phyloP scores from a whole-genome alignment of 2,888 invertebrate genomes.

The Netelia inedita region DNA sequence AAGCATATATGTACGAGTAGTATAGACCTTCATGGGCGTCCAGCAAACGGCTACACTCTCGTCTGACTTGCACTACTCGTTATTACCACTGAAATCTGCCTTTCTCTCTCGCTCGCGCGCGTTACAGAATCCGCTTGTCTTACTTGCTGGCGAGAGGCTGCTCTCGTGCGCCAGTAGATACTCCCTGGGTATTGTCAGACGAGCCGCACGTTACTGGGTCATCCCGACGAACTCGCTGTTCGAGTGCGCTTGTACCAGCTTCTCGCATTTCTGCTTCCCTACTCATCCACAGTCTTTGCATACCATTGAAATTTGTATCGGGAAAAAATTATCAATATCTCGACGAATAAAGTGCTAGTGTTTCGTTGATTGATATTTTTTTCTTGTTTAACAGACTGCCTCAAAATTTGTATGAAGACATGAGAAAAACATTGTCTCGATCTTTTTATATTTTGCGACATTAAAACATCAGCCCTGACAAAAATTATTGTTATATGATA shows the following conservation, averaged over 20 bases:
- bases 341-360: too few relatives aligned
- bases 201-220: constrained; percentile 60
- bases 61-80: constrained; percentile 44
- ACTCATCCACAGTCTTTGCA: background rate
- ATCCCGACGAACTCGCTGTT: constrained; percentile 20
- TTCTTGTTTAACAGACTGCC: too few relatives aligned
- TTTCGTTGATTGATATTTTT: too few relatives aligned
- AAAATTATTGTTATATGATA: too few relatives aligned
- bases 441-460: too few relatives aligned
- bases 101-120: constrained; percentile 16
- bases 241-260: background rate
- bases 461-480: too few relatives aligned
- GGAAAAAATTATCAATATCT: background rate
- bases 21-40: background rate
- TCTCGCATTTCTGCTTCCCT: background rate
- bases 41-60: constrained; percentile 4
- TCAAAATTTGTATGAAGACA: too few relatives aligned
- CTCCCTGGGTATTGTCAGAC: constrained; percentile 66
- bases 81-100: constrained; percentile 38
- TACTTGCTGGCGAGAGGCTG: constrained; percentile 20
- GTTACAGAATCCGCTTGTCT: constrained; percentile 1
- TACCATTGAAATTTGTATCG: background rate
- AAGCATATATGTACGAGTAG: background rate
- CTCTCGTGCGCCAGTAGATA: constrained; percentile 49
- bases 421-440: too few relatives aligned